Evolutionary conservation across 2,888 invertebrate species (phyloP), one percentile per base, ranked within the genome.

Genomic region (Phengaris arion): DNA sequence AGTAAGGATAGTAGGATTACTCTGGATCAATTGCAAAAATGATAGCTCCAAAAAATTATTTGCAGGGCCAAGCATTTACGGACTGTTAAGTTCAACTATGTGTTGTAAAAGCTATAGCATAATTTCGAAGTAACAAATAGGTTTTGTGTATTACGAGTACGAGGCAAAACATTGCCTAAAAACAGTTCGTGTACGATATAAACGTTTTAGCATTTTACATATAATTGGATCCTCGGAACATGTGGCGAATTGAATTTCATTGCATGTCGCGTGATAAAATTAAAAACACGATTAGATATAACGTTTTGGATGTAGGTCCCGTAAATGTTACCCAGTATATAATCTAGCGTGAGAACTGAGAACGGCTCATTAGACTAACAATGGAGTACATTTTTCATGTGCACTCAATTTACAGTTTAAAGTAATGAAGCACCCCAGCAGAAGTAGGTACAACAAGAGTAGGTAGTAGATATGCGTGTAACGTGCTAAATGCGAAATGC

Each of bases 301-400:
- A 70, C 15, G 51, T 70, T 70, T 22, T 52, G 35, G 35, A 35
- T 5, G 52, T 15, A 70, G 22, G 22, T 68, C 68, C 74, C 72
- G 73, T 74, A 75, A 76, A 76, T 57, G 8, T 15, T n/a, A 51
- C 35, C 52, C 70, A 70, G 74, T 22, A 74, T 73, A 57, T 46
- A 7, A 45, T 64, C 54, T 68, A 15, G 52, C 64, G 52, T 74
- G 48, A 72, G 55, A 75, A 57, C 72, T 68, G 69, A 74, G 48
- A 55, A 64, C n/a, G 68, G 59, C 57, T 80, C 79, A 76, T 80
- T 81, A 74, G 74, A 72, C 22, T 54, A 51, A 64, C 64, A 64
- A 64, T 64, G 12, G 12, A 64, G 6, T 12, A 45, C 35, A 64
- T 35, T 64, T 64, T 64, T 64, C 59, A 64, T 2, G 64, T 64